Evolutionary conservation across 2,888 invertebrate species (phyloP), one percentile per base, ranked within the genome.

Genomic region (Sarcophaga caerulescens): DNA sequence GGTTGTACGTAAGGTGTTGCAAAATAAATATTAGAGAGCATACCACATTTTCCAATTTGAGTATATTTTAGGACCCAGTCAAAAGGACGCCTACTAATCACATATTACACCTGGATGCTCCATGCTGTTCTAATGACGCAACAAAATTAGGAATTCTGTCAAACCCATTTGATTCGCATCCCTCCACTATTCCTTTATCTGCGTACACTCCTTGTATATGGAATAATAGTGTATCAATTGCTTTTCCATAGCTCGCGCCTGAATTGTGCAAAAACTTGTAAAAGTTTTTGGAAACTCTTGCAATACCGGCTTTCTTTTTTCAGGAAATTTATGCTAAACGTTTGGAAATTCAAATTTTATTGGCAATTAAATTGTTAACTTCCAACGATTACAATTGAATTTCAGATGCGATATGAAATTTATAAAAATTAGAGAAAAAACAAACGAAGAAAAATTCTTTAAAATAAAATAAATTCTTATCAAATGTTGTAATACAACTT

Each of bases 401-500:
- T 81, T 81, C 59, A 59, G 2, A 63, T 84, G 68, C 35, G 35
- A 35, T 35, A 35, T 69, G 63, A 78, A 74, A 69, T 45, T 74
- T 59, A 17, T 25, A 52, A 45, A 81, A 81, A 47, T 59, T 35
- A 35, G 10, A 35, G 35, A 35, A 35, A 35, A 35, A 35, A 35
- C 8, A 35, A 35, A 35, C 2, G 35, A 35, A 35, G 35, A 35
- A 35, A 14, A 74, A 52, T 14, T 75, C 65, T 25, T 21, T 63
- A 47, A 63, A 21, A 21, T 47, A 57, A 45, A 52, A 62, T n/a
- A 25, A 75, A 63, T 11, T 59, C 63, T 81, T 19, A 52, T 75
- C 4, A 57, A 68, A 76, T 76, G 77, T 86, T 84, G 83, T 66
- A 62, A 12, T 80, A 70, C 85, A 81, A 86, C 85, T 86, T 86